Percentiles rank a stretch among this genome's conserved stretches.
phyloP scores from a whole-genome alignment of 2,797 vertebrate species.

The Ctenopoma multispine region DNA sequence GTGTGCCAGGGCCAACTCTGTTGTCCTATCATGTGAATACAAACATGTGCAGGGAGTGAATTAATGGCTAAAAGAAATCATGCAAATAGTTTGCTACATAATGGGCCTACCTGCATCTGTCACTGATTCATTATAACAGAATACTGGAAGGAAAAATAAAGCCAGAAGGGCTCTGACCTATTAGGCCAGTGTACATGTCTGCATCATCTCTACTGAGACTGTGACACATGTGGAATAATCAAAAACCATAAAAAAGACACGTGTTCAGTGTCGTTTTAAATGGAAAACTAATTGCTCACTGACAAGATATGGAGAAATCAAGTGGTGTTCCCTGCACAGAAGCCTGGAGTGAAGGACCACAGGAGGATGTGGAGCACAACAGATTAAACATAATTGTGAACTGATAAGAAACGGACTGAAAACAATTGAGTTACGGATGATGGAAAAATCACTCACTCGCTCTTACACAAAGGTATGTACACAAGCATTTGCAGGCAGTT shows the following conservation, averaged over 20 bases:
- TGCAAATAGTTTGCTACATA: conserved; percentile 70
- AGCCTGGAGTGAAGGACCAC: conserved; percentile 13
- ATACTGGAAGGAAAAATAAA: conserved; percentile 42
- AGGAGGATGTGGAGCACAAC: conserved; percentile 26
- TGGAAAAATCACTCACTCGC: conserved; percentile 32
- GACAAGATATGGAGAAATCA: conserved; percentile 34
- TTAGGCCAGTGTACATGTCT: conserved; percentile 24
- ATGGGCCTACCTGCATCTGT: conserved; percentile 67
- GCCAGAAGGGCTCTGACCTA: conserved; percentile 22
- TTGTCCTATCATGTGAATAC: conserved; percentile 62
- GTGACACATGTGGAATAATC: conserved; percentile 33
- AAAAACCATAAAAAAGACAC: conserved; percentile 31
- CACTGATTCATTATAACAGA: conserved; percentile 56
- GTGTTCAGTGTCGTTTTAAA: conserved; percentile 22
- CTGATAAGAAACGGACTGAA: conserved; percentile 41
- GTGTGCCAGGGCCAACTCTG: conserved; percentile 57
- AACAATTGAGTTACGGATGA: conserved; percentile 48
- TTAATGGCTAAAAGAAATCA: conserved; percentile 66
- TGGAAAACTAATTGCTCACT: conserved; percentile 39
- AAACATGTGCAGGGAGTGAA: conserved; percentile 67
- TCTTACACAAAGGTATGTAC: neutral
- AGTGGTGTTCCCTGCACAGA: conserved; percentile 7
- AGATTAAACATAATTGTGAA: conserved; percentile 44
- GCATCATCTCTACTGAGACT: neutral
- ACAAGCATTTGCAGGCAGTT: neutral